Evolutionary conservation across 2,797 vertebrate genomes (phyloP), one percentile per base, ranked within the genome.

Genomic region (Eutrigla gurnardus): DNA sequence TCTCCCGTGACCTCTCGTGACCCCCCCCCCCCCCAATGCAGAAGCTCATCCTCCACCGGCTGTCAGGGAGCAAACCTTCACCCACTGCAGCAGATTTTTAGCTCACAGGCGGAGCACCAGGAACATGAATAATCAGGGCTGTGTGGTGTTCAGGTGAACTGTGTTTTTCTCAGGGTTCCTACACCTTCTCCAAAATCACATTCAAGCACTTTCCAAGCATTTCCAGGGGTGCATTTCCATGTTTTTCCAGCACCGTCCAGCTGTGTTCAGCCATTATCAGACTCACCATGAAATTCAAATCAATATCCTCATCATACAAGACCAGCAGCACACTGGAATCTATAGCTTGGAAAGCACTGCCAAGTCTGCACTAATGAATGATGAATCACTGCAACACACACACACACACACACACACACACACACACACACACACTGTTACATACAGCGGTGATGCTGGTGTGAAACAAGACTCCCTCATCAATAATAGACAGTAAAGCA

Each of bases 281-380:
- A 73, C 86, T 80, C 78, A 46, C 84, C 83, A 62, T 90, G 86
- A 91, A 91, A 91, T 87, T 88, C 81, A 83, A 90, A 91, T 92
- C 91, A 83, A 93, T 92, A 89, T 73, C 62, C 85, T 85, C 70
- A 83, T 85, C 83, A 86, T 85, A 90, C 77, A 84, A 81, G 78
- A 59, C 88, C 78, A 72, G 88, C 87, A 88, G 87, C 86, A 89
- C 86, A 91, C 73, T 89, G 83, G 74, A 89, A 90, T 88, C 85
- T 70, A 69, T 80, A 74, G 77, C 79, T 70, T 52, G 69, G 75
- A 85, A 83, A 84, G 75, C 66, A 46, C 47, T 67, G 82, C 70
- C 67, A 76, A 46, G 62, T 60, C 75, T 73, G 70, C 63, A 43
- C 84, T 88, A 86, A 89, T 82, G 49, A 86, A 86, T 87, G 86